Evolutionary conservation across 2,797 vertebrate species (phyloP), one percentile per base, ranked within the genome.

Genomic region (Botia kubotai): DNA sequence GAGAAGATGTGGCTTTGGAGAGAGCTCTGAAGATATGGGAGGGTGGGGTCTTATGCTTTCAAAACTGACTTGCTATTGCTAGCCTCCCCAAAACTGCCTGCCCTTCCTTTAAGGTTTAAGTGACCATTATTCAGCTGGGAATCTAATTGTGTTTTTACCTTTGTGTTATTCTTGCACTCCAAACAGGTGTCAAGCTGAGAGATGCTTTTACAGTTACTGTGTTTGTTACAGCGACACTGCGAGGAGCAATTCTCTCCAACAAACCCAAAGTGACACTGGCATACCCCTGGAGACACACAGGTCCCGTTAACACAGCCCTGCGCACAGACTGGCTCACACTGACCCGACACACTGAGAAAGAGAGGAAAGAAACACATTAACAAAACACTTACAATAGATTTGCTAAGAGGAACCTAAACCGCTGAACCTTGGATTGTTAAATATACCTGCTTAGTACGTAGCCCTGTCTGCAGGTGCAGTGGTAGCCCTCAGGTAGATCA

Each of bases 301-400:
- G 95, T 96, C 68, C 97, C 97, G 0, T 98, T 97, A 75, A 97
- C 94, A 13, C 97, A 98, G 83, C 96, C 97, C 82, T 97, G 96
- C 65, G 92, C 91, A 3, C 97, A 98, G 79, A 97, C 96, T 0
- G 97, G 96, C 88, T 95, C 95, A 89, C 97, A 97, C 62, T 96
- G 94, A 23, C 96, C 96, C 0, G 94, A 94, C 57, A 89, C 52
- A 33, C 96, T 97, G 75, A 16, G 3, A 0, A 71, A 21, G 33
- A 36, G 58, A 70, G 1, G 62, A 23, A 67, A 57, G 39, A 75
- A 33, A 36, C 2, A 55, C 14, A 57, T 11, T n/a, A 43, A 10
- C 43, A 8, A 46, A 46, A 10, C 10, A 8, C 10, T 11, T 46
- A 11, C 43, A 39, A 39, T 8, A 39, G 6, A 8, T 39, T 39